Evolutionary conservation across 2,113 vertebrate genomes (phyloP).

Genomic region (Anthoscopus minutus): DNA sequence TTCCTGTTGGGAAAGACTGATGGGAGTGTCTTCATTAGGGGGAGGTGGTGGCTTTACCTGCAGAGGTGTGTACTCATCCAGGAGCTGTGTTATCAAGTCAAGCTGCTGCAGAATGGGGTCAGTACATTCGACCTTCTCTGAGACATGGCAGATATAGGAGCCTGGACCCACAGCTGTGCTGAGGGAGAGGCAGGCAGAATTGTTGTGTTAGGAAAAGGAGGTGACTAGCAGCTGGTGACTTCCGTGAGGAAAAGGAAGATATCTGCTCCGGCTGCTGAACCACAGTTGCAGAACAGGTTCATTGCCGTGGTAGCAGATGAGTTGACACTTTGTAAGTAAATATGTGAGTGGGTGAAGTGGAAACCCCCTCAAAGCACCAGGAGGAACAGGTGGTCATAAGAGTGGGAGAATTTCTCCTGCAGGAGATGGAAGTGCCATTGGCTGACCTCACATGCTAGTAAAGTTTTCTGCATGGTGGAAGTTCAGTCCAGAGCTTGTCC

Average conservation of each 20-base stretch:
- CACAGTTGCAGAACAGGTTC: neutral
- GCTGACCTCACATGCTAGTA: neutral
- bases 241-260: neutral
- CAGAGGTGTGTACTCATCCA: neutral
- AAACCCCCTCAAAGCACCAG: neutral
- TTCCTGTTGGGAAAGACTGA: neutral
- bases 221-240: neutral
- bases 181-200: neutral
- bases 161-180: fast-evolving
- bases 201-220: neutral
- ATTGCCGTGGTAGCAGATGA: neutral
- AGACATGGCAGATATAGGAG: neutral
- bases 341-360: neutral
- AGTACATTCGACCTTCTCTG: neutral
- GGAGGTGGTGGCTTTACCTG: neutral
- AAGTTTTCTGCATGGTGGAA: neutral
- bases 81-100: neutral
- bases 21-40: neutral
- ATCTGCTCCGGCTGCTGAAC: neutral
- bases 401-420: neutral
- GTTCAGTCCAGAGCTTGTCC: neutral
- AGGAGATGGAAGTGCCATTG: fast-evolving
- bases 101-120: neutral
- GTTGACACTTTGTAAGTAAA: neutral
- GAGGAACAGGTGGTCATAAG: neutral